Conservation (phyloP, 92 coral and sea anemone genomes). For the Phymanthus crucifer region DNA sequence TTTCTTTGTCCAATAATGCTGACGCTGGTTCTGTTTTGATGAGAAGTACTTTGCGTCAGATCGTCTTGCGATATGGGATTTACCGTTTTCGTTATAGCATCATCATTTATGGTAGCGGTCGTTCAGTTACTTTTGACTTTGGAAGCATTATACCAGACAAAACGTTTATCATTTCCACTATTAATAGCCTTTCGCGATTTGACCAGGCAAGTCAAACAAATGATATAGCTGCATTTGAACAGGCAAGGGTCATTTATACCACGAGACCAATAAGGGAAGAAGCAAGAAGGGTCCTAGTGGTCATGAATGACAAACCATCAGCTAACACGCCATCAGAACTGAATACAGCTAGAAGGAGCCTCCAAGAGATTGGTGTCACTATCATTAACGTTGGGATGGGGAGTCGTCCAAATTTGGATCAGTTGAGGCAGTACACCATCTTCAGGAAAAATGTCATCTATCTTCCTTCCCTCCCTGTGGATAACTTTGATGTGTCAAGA, state of each 20-base stretch:
- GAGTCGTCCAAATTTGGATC: not conserved
- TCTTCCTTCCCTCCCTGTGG: not conserved
- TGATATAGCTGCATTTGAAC: conserved; percentile 2
- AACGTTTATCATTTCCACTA: conserved; percentile 10
- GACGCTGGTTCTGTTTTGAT: conserved; percentile 9
- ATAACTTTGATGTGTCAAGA: conserved; percentile 2
- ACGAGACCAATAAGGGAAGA: conserved; percentile 17
- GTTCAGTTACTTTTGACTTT: conserved; percentile 23
- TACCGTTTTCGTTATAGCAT: conserved; percentile 27
- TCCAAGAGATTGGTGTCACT: conserved; percentile 32
- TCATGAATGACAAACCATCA: conserved; percentile 30
- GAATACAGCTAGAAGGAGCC: conserved; percentile 13
- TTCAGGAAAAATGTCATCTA: conserved; percentile 26
- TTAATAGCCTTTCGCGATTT: not conserved
- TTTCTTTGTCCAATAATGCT: conserved; percentile 4
- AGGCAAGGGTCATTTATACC: conserved; percentile 12
- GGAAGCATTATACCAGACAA: conserved; percentile 19
- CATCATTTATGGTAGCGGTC: conserved; percentile 24
- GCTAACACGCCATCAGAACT: conserved; percentile 7
- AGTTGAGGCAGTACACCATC: conserved; percentile 5
- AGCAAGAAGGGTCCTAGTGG: conserved; percentile 22
- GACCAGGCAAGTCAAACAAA: not conserved
- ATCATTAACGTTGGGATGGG: conserved; percentile 29
- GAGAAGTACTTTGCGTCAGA: conserved; percentile 13
- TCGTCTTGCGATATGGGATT: conserved; percentile 32